Base-by-base conservation (phyloP, 2,797 vertebrate species). In the Remorina albescens region DNA sequence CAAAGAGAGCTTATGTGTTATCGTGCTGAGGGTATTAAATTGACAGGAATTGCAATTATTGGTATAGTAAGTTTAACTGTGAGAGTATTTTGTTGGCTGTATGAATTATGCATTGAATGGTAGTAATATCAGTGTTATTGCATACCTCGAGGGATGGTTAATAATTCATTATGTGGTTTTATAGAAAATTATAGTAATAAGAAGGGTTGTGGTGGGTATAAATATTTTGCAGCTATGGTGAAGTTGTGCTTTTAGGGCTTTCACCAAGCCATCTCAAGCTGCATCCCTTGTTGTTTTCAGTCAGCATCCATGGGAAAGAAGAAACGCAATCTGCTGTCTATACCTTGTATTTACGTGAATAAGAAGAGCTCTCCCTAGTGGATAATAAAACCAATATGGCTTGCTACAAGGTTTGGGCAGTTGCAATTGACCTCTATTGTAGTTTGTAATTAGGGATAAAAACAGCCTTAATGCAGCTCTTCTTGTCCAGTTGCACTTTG, bases 401-500 rank as follows among this genome's bases (percentile, higher is more conserved):
- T 81, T 46, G 55, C 76, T 75, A 10, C 64, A 77, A 50, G 41
- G 66, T 76, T 70, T 74, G 76, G 77, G 51, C 60, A 67, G 69
- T 85, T 87, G 78, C 85, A 74, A 67, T 41, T 67, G 80, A 89
- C 68, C 67, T 88, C 80, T 56, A 71, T 83, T 88, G 87, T 86
- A 90, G 89, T 90, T 92, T 92, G 88, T 95, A 92, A 94, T 94
- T 91, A 88, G 55, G 79, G 85, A 84, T 86, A 84, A 92, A 91
- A 76, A 86, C 86, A 75, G 81, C 78, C 76, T 63, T 5, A 67
- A 74, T 71, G 84, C 84, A 39, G 81, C 85, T 68, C 49, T 28
- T 71, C 78, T 76, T 71, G 78, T 91, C 86, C 86, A 87, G 79
- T 78, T 90, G 79, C 42, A 80, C 81, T 79, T 64, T 54, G 70